A percentile compares a stretch with the other conserved stretches of the same genome.
phyloP scores from a whole-genome alignment of 1,140 invertebrate genomes.

The Mesaphorura yosii region DNA sequence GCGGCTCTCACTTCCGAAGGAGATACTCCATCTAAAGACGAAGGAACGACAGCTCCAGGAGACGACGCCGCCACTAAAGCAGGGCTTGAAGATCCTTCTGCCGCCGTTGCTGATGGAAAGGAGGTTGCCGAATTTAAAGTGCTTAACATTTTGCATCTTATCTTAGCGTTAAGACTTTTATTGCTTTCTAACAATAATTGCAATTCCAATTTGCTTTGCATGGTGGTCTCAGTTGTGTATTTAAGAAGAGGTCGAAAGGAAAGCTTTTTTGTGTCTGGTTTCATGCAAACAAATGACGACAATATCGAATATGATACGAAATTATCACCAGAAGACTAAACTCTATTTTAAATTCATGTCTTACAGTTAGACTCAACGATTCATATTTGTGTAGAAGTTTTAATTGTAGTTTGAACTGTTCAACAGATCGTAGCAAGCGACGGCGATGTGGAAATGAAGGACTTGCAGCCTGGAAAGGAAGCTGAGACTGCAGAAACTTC shows the following conservation, averaged over 20 bases:
- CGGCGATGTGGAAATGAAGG: too few species aligned
- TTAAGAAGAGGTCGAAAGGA: not conserved
- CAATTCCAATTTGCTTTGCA: conserved; percentile 3
- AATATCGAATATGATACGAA: too few species aligned
- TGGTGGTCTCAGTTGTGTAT: conserved; percentile 1
- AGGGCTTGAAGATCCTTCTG: not conserved
- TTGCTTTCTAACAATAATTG: too few species aligned
- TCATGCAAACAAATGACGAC: too few species aligned
- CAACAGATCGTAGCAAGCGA: too few species aligned
- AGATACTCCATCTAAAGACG: not conserved
- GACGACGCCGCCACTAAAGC: not conserved
- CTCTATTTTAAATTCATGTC: not conserved
- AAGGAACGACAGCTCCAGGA: not conserved
- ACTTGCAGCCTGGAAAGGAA: too few species aligned
- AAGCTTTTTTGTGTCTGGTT: too few species aligned
- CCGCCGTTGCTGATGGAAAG: not conserved
- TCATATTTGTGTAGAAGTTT: too few species aligned
- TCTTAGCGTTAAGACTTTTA: conserved; percentile 3
- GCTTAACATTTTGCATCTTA: not conserved
- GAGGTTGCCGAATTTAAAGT: not conserved
- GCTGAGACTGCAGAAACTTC: too few species aligned
- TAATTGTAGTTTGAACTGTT: too few species aligned
- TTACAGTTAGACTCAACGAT: not conserved
- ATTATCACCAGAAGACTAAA: not conserved
- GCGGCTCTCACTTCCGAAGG: not conserved